Base-by-base conservation (phyloP, 2,888 invertebrate genomes). In the Mechanitis mazaeus region DNA sequence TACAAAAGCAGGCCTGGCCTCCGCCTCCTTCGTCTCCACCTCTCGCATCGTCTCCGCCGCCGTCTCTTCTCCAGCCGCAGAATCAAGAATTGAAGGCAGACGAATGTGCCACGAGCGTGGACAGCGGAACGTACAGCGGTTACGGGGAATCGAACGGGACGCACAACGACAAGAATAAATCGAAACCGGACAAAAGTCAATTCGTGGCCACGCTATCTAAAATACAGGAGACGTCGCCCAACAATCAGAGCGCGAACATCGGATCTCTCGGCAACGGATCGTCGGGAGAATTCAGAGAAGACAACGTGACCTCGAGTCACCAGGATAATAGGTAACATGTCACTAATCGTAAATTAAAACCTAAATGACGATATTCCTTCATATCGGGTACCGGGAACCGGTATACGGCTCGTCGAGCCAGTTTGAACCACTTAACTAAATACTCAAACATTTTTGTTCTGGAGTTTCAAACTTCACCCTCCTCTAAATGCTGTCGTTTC, bases 1-100 rank as follows among this genome's bases (percentile, higher is more conserved):
- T 95, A 66, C 94, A 94, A 71, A 93, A 93, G 70, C 93, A 92
- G 28, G 91, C 93, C 50, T 94, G 94, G 94, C 94, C 94, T 1
- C 94, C 94, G 0, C 72, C 91, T 45, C 81, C 87, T 2, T 75
- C 81, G 1, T 83, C 87, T 7, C 90, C 85, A 7, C 87, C 84
- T 58, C 81, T 83, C 6, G 82, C 93, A 56, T 90, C 93, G 3
- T 94, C 94, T 33, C 94, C 94, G 4, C 71, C 91, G 45, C 94
- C 94, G 2, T 71, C 91, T 3, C 71, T 71, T 9, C 67, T 63
- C 59, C 80, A 79, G 58, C 76, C 69, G 55, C 77, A 74, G 55
- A 71, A 63, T 59, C 71, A 70, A 55, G 73, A 72, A 9, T 80
- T 80, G 67, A 83, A 90, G 83, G 82, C 89, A 85, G 77, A 91